Evolutionary conservation across 2,113 vertebrate species (phyloP).

Genomic region (Thalassoma bifasciatum): DNA sequence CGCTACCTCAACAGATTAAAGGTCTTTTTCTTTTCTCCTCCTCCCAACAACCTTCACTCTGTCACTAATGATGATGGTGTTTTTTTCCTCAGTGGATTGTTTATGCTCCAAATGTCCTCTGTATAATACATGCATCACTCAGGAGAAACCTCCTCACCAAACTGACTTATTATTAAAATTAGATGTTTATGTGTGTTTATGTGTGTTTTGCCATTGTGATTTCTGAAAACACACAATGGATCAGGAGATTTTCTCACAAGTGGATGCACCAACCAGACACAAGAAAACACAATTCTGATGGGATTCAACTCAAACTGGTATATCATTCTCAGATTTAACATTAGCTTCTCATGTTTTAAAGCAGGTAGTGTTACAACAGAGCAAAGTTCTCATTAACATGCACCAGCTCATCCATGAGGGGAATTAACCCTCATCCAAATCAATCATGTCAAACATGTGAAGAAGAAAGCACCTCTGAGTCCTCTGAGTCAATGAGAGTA

Average conservation of each 20-base stretch:
- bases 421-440: slow-evolving; percentile 41
- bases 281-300: no score
- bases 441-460: slow-evolving; percentile 43
- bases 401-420: slow-evolving; percentile 32
- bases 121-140: neutral
- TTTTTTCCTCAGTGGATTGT: neutral
- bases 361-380: neutral
- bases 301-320: neutral
- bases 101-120: neutral
- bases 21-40: slow-evolving; percentile 75
- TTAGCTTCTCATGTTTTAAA: neutral
- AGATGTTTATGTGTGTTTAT: neutral
- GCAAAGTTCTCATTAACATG: slow-evolving; percentile 21
- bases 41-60: neutral
- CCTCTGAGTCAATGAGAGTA: neutral
- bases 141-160: neutral
- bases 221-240: no score
- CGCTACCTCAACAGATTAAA: slow-evolving; percentile 93
- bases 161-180: neutral
- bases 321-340: neutral
- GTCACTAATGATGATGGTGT: neutral
- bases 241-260: no score
- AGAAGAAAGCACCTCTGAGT: slow-evolving; percentile 8
- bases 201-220: neutral
- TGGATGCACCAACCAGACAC: no score